Evolutionary conservation across 2,888 invertebrate genomes (phyloP), one percentile per base, ranked within the genome.

Genomic region (Sclerodermus sp.): DNA sequence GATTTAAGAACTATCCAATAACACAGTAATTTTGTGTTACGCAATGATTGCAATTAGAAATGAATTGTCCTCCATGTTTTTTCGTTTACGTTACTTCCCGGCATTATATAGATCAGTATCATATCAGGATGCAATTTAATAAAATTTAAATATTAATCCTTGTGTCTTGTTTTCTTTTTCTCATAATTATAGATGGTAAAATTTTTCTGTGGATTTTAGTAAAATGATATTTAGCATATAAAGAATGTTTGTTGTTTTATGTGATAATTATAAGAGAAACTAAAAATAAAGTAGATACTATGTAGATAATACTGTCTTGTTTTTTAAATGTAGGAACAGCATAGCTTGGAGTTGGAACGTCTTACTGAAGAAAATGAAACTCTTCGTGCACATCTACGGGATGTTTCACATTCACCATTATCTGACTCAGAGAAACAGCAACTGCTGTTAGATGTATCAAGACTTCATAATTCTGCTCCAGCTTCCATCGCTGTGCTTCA

Each of bases 371-470:
- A 91, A 82, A 90, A 91, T 79, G 88, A 87, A 45, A 83, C 85
- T 59, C 78, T 91, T 72, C 84, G 90, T 59, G 87, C 86, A 75
- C 84, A 89, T 62, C 82, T 91, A 65, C 85, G 88, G 60, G 89
- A 90, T 78, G 89, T 91, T 48, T 85, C 87, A 38, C 90, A 90
- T 79, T 90, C 91, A 54, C 90, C 91, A 58, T 81, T 91, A 60
- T 90, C 90, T 43, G 91, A 91, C 80, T 87, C 87, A 66, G 90
- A 91, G 81, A 91, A 91, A 79, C 87, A 90, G 69, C 89, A 90
- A 78, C 82, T 90, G 70, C 81, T 90, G 73, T 83, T 89, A 67
- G 89, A 89, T 73, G 82, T 83, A 69, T 79, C 83, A 40, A 82
- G 87, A 65, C 83, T 89, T 76, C 89, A 90, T 74, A 89, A 87